Evolutionary conservation across 2,797 vertebrate genomes (phyloP).

Genomic region (Enteromius radiatus): DNA sequence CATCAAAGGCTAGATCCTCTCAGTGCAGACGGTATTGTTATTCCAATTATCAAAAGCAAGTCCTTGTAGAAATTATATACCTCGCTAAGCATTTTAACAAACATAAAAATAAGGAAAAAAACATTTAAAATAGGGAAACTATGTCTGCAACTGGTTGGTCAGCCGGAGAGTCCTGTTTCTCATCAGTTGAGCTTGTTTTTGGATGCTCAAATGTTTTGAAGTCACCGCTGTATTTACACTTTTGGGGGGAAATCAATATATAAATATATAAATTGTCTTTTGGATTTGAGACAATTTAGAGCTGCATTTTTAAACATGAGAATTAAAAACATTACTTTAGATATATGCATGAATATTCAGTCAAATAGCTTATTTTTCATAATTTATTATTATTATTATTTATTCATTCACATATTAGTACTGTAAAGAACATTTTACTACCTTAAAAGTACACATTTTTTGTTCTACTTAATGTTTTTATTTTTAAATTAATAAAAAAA

Average conservation of each 20-base stretch:
- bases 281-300: neutral
- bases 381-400: neutral
- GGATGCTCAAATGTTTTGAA: neutral
- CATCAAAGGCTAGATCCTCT: slow-evolving; percentile 39
- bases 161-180: neutral
- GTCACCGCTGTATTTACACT: neutral
- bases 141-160: neutral
- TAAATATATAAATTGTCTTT: neutral
- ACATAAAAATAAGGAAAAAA: too few species aligned
- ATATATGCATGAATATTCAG: neutral
- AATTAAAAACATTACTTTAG: neutral
- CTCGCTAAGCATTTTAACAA: neutral
- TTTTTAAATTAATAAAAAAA: neutral
- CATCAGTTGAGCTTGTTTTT: neutral
- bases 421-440: neutral
- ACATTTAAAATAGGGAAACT: neutral
- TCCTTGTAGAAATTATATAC: slow-evolving; percentile 4
- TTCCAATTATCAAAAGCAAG: slow-evolving; percentile 25
- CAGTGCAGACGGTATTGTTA: slow-evolving; percentile 25
- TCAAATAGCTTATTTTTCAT: neutral
- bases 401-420: neutral
- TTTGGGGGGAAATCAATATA: neutral
- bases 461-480: neutral
- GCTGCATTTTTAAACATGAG: neutral
- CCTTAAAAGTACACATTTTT: neutral